phyloP scores from a whole-genome alignment of 2,888 invertebrate genomes.

The Busseola fusca region DNA sequence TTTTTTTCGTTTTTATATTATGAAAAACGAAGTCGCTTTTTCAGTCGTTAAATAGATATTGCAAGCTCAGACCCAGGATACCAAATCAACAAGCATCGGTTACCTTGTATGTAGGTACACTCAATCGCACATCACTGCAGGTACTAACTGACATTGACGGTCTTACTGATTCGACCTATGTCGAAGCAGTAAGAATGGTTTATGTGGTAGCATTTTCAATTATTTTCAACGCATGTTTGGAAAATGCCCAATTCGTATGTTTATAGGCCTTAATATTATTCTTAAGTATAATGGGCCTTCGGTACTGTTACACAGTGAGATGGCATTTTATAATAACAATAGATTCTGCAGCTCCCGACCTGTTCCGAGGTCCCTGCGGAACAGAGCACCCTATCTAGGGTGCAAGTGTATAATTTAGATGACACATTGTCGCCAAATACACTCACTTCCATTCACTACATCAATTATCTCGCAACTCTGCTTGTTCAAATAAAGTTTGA shows the following conservation, averaged over 20 bases:
- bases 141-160: neutral
- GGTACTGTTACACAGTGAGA: slow-evolving; percentile 76
- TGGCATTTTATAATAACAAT: slow-evolving; percentile 88
- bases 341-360: slow-evolving; percentile 70
- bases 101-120: neutral
- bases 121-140: neutral
- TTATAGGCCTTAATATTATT: slow-evolving; percentile 15
- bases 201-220: neutral
- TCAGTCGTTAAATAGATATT: neutral
- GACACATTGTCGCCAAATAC: slow-evolving; percentile 80
- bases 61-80: neutral
- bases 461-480: slow-evolving; percentile 65
- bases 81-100: neutral
- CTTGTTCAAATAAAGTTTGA: slow-evolving; percentile 13
- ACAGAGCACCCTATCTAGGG: slow-evolving; percentile 58
- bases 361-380: slow-evolving; percentile 56
- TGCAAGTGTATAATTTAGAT: slow-evolving; percentile 83
- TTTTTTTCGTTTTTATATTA: too few species aligned
- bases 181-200: neutral
- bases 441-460: slow-evolving; percentile 73
- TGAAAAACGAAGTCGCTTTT: neutral
- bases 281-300: slow-evolving; percentile 46
- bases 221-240: neutral
- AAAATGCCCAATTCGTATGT: neutral
- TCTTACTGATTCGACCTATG: neutral